These are phyloP conservation scores for Mormyrus hasselquistii DNA, from an alignment of 2,797 vertebrate species.

Conservation along the genomic window DNA sequence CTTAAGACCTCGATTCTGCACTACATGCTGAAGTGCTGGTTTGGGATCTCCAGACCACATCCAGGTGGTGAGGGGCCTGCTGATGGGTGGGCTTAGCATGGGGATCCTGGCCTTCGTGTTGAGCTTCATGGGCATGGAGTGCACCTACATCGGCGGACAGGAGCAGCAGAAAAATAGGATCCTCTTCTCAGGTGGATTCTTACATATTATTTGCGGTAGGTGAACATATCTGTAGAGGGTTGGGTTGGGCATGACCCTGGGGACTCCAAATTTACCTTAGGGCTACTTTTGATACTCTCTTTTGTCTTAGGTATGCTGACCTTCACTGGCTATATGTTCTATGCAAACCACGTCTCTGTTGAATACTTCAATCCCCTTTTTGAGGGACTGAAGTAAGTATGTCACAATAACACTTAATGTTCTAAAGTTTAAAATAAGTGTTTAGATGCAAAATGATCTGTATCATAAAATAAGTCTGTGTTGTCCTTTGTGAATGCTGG, in stretches of 20 bases:
- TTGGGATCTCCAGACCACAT: constrained; percentile 49
- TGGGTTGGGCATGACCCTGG: background rate
- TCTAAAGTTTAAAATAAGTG: background rate
- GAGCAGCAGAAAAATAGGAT: constrained; percentile 60
- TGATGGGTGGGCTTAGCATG: constrained; percentile 56
- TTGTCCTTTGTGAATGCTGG: background rate
- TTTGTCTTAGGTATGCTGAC: constrained; percentile 51
- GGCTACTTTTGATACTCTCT: background rate
- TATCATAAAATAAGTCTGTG: background rate
- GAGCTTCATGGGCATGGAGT: constrained; percentile 69
- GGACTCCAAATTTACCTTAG: background rate
- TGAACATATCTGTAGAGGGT: background rate
- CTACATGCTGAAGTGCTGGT: background rate
- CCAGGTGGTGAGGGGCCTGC: constrained; percentile 66
- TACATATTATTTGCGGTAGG: constrained; percentile 62
- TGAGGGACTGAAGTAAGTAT: constrained; percentile 53
- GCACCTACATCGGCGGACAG: constrained; percentile 68
- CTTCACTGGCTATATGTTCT: constrained; percentile 57
- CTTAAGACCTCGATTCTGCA: background rate
- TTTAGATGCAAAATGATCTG: background rate
- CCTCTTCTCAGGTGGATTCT: constrained; percentile 54
- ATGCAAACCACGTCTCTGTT: constrained; percentile 56
- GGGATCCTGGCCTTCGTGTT: constrained; percentile 69
- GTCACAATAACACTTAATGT: background rate
- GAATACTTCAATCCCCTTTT: constrained; percentile 55